Evolutionary conservation across 2,113 vertebrate genomes (phyloP).

Genomic region (Rutilus rutilus): DNA sequence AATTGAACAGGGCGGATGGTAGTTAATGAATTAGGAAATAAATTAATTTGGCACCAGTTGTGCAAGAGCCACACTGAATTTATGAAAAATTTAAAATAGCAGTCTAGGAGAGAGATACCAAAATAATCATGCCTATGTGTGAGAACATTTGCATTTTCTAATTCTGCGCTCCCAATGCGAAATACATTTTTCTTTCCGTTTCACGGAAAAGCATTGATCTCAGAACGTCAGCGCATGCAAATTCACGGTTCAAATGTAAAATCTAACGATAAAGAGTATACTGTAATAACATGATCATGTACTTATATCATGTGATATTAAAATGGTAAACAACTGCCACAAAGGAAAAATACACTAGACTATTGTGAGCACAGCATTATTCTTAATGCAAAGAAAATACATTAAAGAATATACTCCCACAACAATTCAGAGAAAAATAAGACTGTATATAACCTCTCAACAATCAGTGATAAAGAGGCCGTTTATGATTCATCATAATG

Average conservation of each 20-base stretch:
- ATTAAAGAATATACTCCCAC: background rate
- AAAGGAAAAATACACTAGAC: background rate
- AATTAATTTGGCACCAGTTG: conserved; percentile 75
- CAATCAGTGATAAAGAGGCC: conserved; percentile 21
- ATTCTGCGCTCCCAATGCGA: background rate
- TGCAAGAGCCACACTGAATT: conserved; percentile 50
- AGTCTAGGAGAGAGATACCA: conserved; percentile 58
- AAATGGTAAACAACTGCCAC: background rate
- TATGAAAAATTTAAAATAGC: conserved; percentile 60
- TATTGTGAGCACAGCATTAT: background rate
- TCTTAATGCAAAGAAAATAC: background rate
- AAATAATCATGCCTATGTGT: conserved; percentile 52
- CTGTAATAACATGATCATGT: background rate
- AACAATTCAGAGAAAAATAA: background rate
- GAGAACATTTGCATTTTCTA: conserved; percentile 3
- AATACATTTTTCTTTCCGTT: background rate
- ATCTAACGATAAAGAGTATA: background rate
- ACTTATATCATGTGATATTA: background rate
- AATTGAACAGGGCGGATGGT: conserved; percentile 77
- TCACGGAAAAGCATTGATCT: background rate
- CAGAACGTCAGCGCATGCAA: background rate
- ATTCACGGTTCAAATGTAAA: background rate
- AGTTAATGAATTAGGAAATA: conserved; percentile 83
- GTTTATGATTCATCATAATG: conserved; percentile 27
- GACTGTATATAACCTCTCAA: conserved; percentile 14